Evolutionary conservation across 2,113 vertebrate species (phyloP).

Genomic region (Cygnus atratus): DNA sequence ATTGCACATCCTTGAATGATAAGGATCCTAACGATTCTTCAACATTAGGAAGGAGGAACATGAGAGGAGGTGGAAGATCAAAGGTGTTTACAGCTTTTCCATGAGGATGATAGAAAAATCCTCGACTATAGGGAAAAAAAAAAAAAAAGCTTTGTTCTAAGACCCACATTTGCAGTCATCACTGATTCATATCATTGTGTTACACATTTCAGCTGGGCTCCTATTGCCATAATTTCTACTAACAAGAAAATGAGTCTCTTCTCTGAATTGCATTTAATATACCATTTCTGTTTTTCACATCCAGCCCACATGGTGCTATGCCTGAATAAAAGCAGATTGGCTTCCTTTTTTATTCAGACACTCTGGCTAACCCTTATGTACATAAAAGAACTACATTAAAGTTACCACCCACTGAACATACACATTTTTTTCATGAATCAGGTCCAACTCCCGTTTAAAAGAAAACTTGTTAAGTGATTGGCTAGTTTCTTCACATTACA

Average conservation of each 20-base stretch:
- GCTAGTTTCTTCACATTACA: neutral
- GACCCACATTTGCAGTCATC: neutral
- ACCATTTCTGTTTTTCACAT: conserved; percentile 28
- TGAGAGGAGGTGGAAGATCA: neutral
- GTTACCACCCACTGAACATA: conserved; percentile 38
- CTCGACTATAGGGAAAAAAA: neutral
- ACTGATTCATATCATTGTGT: neutral
- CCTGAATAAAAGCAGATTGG: conserved; percentile 61
- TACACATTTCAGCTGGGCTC: neutral
- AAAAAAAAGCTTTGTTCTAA: neutral
- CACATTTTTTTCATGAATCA: conserved; percentile 11
- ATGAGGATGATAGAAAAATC: neutral
- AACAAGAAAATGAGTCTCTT: conserved; percentile 30
- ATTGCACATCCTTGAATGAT: neutral
- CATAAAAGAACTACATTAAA: conserved; percentile 38
- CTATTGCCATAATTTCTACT: conserved; percentile 2
- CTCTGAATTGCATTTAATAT: neutral
- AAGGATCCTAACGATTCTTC: too few relatives aligned
- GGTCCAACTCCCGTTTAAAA: neutral
- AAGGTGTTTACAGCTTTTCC: neutral
- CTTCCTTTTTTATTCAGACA: conserved; percentile 53
- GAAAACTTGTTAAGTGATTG: neutral
- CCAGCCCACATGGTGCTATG: conserved; percentile 42
- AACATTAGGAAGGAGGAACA: neutral
- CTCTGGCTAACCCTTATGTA: conserved; percentile 38